Base-by-base conservation (phyloP, 2,113 vertebrate genomes). In the Erythrocebus patas region DNA sequence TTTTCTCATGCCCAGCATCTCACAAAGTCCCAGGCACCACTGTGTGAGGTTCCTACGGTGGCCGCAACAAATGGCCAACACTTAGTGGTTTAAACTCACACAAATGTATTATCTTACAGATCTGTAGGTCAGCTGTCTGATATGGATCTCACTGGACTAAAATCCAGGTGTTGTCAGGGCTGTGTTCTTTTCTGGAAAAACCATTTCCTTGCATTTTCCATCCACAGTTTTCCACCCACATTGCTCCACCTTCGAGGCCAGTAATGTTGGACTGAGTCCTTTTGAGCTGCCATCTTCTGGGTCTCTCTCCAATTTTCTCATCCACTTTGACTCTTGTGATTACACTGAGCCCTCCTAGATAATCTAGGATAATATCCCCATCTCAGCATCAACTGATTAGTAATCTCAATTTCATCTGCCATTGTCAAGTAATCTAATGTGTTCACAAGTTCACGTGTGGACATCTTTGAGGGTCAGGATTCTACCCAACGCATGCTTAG, bases 401-500 rank as follows among this genome's bases (percentile, higher is more conserved):
- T 86, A 73, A 38, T 13, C n/a, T 85, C 30, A 35, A 35, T 55
- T 55, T 25, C 38, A 61, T 7, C 23, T 64, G 3, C 16, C 78
- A 30, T 85, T 14, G 13, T 50, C 78, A 8, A 0, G 27, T n/a
- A 18, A 25, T 32, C n/a, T 32, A 1, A 18, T 5, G 0, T 8
- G 6, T 0, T 23, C 32, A 11, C 7, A 17, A 3, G 4, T 35
- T 64, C 79, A 6, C 9, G 55, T 0, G 23, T 50, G 68, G 2
- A 6, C 7, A 0, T 61, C 18, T 45, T 38, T 11, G 40, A 25
- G 35, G 2, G 10, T 32, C 10, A 0, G 8, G 13, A 32, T 55
- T 25, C 2, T 48, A 7, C 35, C 13, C 2, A 1, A 5, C 2
- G 5, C 45, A 27, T 7, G 2, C 0, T 2, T 4, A 40, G 4